These are phyloP conservation scores for Macrosteles quadrilineatus DNA, from an alignment of 1,140 invertebrate species.

Conservation along the genomic window DNA sequence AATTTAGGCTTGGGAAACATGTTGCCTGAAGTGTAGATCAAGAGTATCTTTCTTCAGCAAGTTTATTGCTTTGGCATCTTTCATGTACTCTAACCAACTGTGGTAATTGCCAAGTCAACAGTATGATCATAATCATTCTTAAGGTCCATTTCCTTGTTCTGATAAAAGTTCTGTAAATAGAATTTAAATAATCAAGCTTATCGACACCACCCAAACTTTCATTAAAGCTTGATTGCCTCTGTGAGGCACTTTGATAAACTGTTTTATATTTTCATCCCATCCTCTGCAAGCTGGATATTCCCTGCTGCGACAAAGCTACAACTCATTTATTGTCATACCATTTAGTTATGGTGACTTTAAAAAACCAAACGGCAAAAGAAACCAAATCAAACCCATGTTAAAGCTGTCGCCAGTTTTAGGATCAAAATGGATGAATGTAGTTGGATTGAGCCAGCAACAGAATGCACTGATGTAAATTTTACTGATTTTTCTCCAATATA, in stretches of 20 bases:
- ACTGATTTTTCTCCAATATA: too few relatives aligned
- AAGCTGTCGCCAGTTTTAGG: too few relatives aligned
- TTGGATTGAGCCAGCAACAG: too few relatives aligned
- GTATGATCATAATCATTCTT: conserved; percentile 32
- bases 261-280: conserved; percentile 45
- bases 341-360: conserved; percentile 28
- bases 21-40: conserved; percentile 9
- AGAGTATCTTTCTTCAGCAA: conserved; percentile 1
- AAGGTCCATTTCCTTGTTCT: conserved; percentile 35
- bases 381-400: too few relatives aligned
- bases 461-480: too few relatives aligned
- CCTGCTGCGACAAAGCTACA: conserved; percentile 32
- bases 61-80: conserved; percentile 20
- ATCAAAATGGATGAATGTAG: too few relatives aligned
- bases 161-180: conserved; percentile 36
- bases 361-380: too few relatives aligned
- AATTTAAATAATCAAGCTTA: conserved; percentile 41
- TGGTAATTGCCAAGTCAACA: conserved; percentile 29
- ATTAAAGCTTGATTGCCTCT: conserved; percentile 48
- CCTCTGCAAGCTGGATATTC: conserved; percentile 34
- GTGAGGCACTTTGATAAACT: conserved; percentile 46
- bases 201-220: conserved; percentile 51
- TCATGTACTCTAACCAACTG: conserved; percentile 35
- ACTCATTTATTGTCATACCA: conserved; percentile 36
- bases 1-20: conserved; percentile 23